These are phyloP conservation scores for Pterophyllum scalare DNA, from an alignment of 2,113 vertebrate species.

Conservation along the genomic window DNA sequence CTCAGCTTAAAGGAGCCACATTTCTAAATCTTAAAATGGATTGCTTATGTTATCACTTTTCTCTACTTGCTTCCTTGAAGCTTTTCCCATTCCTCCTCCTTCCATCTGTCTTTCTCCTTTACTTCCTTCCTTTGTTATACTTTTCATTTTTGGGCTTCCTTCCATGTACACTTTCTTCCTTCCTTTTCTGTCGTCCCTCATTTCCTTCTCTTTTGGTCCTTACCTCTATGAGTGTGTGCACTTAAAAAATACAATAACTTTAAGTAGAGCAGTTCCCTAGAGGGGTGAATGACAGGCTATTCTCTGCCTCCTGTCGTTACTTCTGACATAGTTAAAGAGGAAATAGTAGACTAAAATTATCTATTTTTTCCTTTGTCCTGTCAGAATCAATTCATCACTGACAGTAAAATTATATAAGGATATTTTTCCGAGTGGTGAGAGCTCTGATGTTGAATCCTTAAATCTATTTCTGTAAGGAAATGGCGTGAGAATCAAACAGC, in stretches of 20 bases:
- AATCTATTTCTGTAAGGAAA: constrained; percentile 44
- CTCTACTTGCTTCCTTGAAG: background rate
- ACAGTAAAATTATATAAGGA: constrained; percentile 38
- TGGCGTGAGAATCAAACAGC: constrained; percentile 2
- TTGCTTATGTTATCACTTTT: background rate
- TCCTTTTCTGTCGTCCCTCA: background rate
- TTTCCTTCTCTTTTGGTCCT: constrained; percentile 7
- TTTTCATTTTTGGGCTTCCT: background rate
- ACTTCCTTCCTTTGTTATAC: background rate
- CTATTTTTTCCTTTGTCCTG: constrained; percentile 51
- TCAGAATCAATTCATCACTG: constrained; percentile 63
- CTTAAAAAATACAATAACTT: constrained; percentile 58
- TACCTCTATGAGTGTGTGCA: constrained; percentile 26
- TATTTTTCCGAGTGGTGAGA: constrained; percentile 16
- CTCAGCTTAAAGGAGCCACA: background rate
- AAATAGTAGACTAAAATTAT: constrained; percentile 63
- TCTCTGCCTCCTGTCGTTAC: constrained; percentile 70
- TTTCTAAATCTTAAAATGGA: background rate
- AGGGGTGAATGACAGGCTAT: constrained; percentile 68
- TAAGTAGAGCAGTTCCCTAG: constrained; percentile 75
- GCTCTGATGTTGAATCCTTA: constrained; percentile 34
- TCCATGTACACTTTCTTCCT: background rate
- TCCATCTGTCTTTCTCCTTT: background rate
- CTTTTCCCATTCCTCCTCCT: background rate
- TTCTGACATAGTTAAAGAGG: constrained; percentile 68